Evolutionary conservation across 2,797 vertebrate species (phyloP), one percentile per base, ranked within the genome.

Genomic region (Enteromius thamalakanensis): DNA sequence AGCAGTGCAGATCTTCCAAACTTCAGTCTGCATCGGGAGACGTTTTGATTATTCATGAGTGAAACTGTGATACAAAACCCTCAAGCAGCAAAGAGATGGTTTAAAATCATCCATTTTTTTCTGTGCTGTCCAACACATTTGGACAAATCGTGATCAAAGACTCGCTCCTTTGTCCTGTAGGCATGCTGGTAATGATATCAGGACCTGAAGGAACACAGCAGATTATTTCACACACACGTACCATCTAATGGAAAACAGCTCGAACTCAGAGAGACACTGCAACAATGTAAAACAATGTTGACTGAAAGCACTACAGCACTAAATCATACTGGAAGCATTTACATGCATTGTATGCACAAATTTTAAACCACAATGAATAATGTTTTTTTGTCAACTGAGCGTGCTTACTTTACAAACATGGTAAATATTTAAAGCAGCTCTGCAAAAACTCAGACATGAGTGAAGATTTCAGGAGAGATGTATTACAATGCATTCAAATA

Each of bases 71-170:
- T 11, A 67, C 58, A 75, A 49, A 17, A 15, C 11, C 71, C n/a
- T 75, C 26, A 29, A 17, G 12, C 21, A 5, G 53, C 49, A 78
- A 51, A 72, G n/a, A 32, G 42, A 11, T 8, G 23, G 21, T 17
- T 23, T 32, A 37, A 55, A 76, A 15, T 26, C 68, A 21, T 1
- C 19, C 0, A 53, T 32, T 47, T 19, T 42, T 42, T 37, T 42
- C 74, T 69, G n/a, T 40, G 58, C 45, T 3, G 32, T 82, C 19
- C 49, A 51, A 79, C 69, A 60, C 60, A 19, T 26, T 71, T 32
- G 45, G 40, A 23, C 19, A 32, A 69, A 76, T 19, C 21, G 23
- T 76, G 70, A 83, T 86, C 76, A 83, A 76, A 83, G 62, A 47
- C 51, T 23, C 9, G 26, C 51, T 82, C 21, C 11, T 55, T 82